phyloP scores from a whole-genome alignment of 2,888 invertebrate genomes.

The Rhagonycha lutea region DNA sequence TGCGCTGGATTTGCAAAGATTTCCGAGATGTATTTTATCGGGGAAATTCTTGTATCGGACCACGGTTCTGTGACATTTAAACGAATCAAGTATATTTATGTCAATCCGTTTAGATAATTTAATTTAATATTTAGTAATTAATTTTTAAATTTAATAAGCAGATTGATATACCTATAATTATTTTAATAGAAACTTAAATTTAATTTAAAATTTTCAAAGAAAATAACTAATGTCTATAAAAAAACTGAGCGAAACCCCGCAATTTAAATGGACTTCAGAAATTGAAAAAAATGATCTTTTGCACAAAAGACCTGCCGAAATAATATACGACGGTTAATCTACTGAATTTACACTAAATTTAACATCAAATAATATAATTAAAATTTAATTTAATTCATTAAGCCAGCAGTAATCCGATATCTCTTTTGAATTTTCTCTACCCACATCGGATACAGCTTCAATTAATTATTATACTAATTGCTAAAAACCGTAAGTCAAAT shows the following conservation, averaged over 20 bases:
- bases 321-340: background rate
- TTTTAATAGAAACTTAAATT: no score
- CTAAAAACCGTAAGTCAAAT: background rate
- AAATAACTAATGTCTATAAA: background rate
- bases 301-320: background rate
- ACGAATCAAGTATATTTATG: no score
- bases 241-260: background rate
- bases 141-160: no score
- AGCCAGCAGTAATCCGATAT: background rate
- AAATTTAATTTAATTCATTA: background rate
- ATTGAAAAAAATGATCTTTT: background rate
- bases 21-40: no score
- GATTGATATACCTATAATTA: no score
- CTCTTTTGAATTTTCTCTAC: background rate
- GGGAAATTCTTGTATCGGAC: no score
- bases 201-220: no score
- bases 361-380: background rate
- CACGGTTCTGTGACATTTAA: no score
- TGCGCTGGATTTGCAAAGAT: no score
- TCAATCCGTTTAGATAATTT: no score
- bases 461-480: constrained; percentile 2
- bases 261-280: background rate
- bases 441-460: background rate
- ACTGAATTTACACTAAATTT: background rate
- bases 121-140: no score